Percentiles rank a stretch among this genome's conserved stretches.
Conservation (phyloP, 2,888 invertebrate species). For the Gnatocerus cornutus region DNA sequence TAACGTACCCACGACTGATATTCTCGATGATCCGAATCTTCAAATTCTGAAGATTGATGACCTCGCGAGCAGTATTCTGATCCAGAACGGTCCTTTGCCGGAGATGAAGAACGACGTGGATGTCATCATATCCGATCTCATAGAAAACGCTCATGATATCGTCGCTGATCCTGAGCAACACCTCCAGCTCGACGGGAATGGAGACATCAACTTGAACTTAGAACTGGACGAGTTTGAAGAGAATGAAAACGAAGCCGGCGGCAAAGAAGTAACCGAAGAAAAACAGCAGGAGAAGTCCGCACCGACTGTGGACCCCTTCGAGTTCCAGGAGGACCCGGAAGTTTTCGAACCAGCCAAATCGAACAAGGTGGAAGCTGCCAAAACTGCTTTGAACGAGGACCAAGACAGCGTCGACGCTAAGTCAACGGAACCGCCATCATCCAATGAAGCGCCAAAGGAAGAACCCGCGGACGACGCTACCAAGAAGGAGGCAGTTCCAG, state of each 20-base stretch:
- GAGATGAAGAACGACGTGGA: conserved; percentile 75
- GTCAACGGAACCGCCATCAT: conserved; percentile 18
- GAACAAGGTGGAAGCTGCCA: conserved; percentile 17
- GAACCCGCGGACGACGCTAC: conserved; percentile 35
- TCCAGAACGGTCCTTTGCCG: conserved; percentile 71
- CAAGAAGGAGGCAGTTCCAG: conserved; percentile 55
- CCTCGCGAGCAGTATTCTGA: conserved; percentile 70
- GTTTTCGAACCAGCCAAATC: conserved; percentile 57
- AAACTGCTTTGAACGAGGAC: conserved; percentile 8
- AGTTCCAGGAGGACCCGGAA: conserved; percentile 69
- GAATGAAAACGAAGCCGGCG: conserved; percentile 55
- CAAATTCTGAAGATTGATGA: conserved; percentile 70
- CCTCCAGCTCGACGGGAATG: conserved; percentile 67
- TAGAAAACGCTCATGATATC: conserved; percentile 71
- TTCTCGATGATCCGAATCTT: conserved; percentile 65
- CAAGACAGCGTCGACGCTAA: conserved; percentile 3
- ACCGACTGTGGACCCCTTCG: conserved; percentile 67
- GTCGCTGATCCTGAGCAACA: conserved; percentile 69
- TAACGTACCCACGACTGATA: conserved; percentile 52
- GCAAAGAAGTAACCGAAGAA: conserved; percentile 54
- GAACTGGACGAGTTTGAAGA: conserved; percentile 68
- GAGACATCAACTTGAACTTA: conserved; percentile 68
- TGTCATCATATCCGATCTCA: conserved; percentile 73
- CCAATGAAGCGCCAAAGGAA: conserved; percentile 47
- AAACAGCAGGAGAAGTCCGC: conserved; percentile 50